Evolutionary conservation across 2,797 vertebrate species (phyloP), one percentile per base, ranked within the genome.

Genomic region (Xerus rutilus): DNA sequence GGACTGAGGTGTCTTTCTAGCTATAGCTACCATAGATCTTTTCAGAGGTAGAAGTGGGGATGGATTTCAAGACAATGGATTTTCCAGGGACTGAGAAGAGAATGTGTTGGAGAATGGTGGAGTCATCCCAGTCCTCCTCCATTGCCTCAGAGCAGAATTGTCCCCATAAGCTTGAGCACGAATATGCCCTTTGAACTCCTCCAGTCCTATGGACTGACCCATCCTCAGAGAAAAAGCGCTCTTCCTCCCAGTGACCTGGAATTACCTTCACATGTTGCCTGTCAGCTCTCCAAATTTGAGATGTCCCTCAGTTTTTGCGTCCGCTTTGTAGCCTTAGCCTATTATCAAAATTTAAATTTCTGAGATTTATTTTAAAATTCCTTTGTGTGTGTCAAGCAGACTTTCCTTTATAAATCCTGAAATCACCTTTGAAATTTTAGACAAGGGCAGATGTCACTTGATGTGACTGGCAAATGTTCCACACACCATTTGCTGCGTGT

Each of bases 371-470:
- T 94, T 93, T 64, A 85, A 93, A 94, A 96, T 94, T 83, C n/a
- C 79, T 62, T 83, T 85, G 70, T n/a, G 52, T 73, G 23, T 70
- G 47, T 90, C 93, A 96, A 90, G 78, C 92, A 85, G 90, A 72
- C 69, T 94, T 93, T 82, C 35, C 84, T 95, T 85, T 67, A 85
- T 59, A 92, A 96, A 95, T 97, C 96, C 93, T 86, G 86, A 97
- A 96, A 89, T 96, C 95, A 98, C 97, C 97, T 97, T 97, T 94
- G 97, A 97, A 95, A 97, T 97, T 96, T 97, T 87, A 97, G 97
- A 97, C 96, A 91, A 96, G 97, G 97, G 96, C 97, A 96, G 96
- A 97, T 96, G 97, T 97, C 96, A 89, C 86, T 91, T 64, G 70
- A 86, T 47, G 96, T 96, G 96, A 88, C 95, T 93, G 88, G 92